phyloP scores from a whole-genome alignment of 2,888 invertebrate species.

The Nasonovia ribisnigri region DNA sequence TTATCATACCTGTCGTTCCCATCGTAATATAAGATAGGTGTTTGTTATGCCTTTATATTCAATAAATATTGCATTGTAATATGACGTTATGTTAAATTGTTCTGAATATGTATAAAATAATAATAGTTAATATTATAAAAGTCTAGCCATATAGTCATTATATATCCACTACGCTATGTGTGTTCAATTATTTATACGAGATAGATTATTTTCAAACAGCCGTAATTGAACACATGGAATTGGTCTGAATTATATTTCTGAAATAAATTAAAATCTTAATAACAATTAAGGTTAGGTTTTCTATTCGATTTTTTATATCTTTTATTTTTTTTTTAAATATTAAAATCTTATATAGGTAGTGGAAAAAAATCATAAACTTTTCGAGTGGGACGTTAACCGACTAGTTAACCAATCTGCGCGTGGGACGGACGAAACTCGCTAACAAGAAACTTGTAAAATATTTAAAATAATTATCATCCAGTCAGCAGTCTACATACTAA shows the following conservation, averaged over 20 bases:
- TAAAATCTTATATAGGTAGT: not conserved
- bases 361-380: not conserved
- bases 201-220: not conserved
- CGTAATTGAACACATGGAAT: not conserved
- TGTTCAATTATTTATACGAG: not conserved
- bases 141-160: not conserved
- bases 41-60: too few relatives aligned
- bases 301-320: not conserved
- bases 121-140: not conserved
- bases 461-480: conserved; percentile 36
- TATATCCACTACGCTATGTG: not conserved
- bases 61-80: too few relatives aligned
- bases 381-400: conserved; percentile 37
- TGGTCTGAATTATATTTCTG: not conserved
- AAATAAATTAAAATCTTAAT: not conserved
- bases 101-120: not conserved
- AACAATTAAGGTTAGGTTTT: not conserved
- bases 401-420: conserved; percentile 11
- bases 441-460: conserved; percentile 38
- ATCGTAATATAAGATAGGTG: too few relatives aligned
- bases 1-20: too few relatives aligned
- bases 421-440: conserved; percentile 26
- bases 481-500: not conserved
- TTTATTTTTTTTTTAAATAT: conserved; percentile 3
- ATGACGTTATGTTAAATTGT: too few relatives aligned